Evolutionary conservation across 2,797 vertebrate species (phyloP).

Genomic region (Botia almorhae): DNA sequence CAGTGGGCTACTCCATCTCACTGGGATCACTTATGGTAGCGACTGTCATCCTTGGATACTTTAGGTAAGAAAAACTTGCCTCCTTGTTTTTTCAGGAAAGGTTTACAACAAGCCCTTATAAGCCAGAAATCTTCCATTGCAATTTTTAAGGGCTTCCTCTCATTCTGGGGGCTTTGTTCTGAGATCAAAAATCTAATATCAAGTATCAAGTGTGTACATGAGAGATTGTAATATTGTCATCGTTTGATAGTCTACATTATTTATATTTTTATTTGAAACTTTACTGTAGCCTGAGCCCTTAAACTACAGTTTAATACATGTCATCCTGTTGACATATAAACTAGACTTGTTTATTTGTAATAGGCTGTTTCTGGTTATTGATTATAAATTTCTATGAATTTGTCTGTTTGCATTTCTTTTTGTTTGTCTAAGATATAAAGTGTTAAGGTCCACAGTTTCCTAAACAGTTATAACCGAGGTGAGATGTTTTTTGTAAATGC

Average conservation of each 20-base stretch:
- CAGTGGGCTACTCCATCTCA: conserved; percentile 96
- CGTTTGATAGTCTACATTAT: too few species aligned
- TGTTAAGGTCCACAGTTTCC: too few species aligned
- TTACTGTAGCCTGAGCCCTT: not conserved
- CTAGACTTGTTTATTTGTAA: not conserved
- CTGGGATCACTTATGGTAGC: conserved; percentile 94
- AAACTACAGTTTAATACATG: not conserved
- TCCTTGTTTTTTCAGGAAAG: not conserved
- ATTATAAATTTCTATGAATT: not conserved
- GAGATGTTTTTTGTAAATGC: too few species aligned
- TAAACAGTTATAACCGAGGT: too few species aligned
- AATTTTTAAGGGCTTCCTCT: not conserved
- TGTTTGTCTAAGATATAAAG: too few species aligned
- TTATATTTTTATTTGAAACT: too few species aligned
- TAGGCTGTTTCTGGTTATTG: not conserved
- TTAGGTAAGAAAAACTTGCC: conserved; percentile 82
- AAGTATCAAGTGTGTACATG: not conserved
- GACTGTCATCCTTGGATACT: conserved; percentile 94
- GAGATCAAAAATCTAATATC: not conserved
- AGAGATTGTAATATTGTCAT: not conserved
- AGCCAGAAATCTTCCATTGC: not conserved
- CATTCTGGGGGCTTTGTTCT: not conserved
- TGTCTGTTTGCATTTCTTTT: too few species aligned
- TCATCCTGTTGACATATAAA: not conserved
- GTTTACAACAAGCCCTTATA: conserved; percentile 13